Base-by-base conservation (phyloP, 2,113 vertebrate species). In the Sander lucioperca region DNA sequence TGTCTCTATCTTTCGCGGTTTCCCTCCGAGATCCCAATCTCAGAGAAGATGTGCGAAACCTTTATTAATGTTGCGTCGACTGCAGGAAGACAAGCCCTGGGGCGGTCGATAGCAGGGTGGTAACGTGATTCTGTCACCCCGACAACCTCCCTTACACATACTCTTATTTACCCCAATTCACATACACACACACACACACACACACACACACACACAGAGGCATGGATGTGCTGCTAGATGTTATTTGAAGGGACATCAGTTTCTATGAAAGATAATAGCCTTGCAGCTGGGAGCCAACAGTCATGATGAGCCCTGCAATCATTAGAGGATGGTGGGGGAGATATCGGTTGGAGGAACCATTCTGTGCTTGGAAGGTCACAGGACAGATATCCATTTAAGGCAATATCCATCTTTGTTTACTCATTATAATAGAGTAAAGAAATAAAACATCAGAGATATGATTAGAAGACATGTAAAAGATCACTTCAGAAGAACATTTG, bases 241-340 rank as follows among this genome's bases (percentile, higher is more conserved):
- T 78, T 80, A 74, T 84, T 86, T 86, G 79, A 85, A 83, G 74
- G 77, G 64, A 81, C 82, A 90, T 88, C 79, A 84, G 77, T 81
- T 86, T 85, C 30, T 75, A 61, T 87, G 74, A 83, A 87, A 82
- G 66, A 90, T 70, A 80, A 90, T 73, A 85, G 69, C 81, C 85
- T 75, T 84, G 81, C 86, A 83, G 87, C 87, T 84, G 80, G 87
- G 71, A 81, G 72, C 74, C 62, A 75, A 62, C 74, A 79, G 79
- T 62, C 79, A 87, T 51, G 62, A 86, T 77, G 85, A 88, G 82
- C 50, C 61, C 77, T 76, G 63, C 67, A 21, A 77, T 86, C 85
- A 82, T 84, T 82, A 72, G 67, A 74, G 58, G 85, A 45, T 77
- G 43, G 47, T 2, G 70, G 48, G 48, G 74, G 62, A 69, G 21